These are phyloP conservation scores for Erebia epiphron DNA, from an alignment of 2,888 invertebrate genomes.

Conservation along the genomic window DNA sequence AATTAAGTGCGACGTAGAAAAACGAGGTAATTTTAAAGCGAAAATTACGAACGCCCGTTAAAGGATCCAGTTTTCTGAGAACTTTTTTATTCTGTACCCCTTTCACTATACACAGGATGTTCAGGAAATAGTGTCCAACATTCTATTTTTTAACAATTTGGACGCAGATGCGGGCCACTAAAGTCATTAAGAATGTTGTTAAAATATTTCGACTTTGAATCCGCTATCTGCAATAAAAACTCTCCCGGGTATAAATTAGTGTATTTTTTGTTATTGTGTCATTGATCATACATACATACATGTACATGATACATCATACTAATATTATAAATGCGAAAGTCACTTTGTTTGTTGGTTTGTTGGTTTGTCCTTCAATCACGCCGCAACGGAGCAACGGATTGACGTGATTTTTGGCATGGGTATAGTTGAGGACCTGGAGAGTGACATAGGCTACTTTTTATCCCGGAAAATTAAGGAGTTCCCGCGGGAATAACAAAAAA, in stretches of 20 bases:
- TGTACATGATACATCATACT: no score
- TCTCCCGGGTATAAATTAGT: neutral
- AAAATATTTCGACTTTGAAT: neutral
- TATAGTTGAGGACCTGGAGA: no score
- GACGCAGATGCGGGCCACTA: neutral
- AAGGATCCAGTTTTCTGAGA: conserved; percentile 20
- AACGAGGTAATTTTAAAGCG: conserved; percentile 32
- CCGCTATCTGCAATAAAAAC: neutral
- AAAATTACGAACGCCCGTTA: conserved; percentile 28
- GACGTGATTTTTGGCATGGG: no score
- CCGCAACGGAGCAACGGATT: no score
- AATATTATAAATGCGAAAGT: no score
- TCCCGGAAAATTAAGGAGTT: no score
- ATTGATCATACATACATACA: no score
- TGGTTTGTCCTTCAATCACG: no score
- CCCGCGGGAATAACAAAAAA: no score
- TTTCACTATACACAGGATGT: conserved; percentile 1
- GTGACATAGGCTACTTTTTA: no score
- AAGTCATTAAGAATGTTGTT: neutral
- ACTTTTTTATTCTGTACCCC: neutral
- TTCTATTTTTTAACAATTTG: neutral
- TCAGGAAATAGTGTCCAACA: neutral
- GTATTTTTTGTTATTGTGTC: no score
- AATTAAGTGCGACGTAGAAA: conserved; percentile 37
- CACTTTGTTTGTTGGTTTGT: no score